Conservation (phyloP, 1,140 invertebrate species). For the Bilobella aurantiaca region DNA sequence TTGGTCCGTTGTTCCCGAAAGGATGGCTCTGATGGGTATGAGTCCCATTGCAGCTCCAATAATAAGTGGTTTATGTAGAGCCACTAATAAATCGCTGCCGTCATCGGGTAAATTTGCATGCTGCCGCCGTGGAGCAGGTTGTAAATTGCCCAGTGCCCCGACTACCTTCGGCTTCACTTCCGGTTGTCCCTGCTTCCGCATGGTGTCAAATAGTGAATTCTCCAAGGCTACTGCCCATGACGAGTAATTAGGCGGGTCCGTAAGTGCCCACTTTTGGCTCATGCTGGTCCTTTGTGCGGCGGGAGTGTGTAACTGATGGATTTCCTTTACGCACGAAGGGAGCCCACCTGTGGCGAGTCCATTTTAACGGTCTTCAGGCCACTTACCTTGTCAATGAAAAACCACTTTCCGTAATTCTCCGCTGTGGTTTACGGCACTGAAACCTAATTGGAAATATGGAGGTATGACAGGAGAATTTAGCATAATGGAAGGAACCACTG, state of each 20-base stretch:
- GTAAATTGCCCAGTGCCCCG: too few relatives aligned
- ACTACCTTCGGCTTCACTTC: neutral
- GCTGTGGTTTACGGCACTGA: too few relatives aligned
- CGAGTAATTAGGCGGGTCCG: neutral
- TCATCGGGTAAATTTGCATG: too few relatives aligned
- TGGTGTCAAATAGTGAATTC: neutral
- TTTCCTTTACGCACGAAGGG: neutral
- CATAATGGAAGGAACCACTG: neutral
- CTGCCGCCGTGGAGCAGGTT: too few relatives aligned
- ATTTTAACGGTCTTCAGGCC: too few relatives aligned
- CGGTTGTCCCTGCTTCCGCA: neutral
- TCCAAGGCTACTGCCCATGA: neutral
- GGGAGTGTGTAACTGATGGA: neutral
- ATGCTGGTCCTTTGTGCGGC: neutral
- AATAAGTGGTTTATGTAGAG: constrained; percentile 13
- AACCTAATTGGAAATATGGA: neutral
- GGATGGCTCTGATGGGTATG: constrained; percentile 13
- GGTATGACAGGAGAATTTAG: neutral
- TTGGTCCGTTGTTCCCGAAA: neutral
- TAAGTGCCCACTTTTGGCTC: neutral
- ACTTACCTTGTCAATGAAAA: too few relatives aligned
- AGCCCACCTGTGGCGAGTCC: too few relatives aligned
- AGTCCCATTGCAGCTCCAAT: constrained; percentile 20
- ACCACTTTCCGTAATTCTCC: too few relatives aligned
- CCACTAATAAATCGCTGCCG: constrained; percentile 20